Conservation (phyloP, 2,888 invertebrate genomes). For the Conchocele bisecta region DNA sequence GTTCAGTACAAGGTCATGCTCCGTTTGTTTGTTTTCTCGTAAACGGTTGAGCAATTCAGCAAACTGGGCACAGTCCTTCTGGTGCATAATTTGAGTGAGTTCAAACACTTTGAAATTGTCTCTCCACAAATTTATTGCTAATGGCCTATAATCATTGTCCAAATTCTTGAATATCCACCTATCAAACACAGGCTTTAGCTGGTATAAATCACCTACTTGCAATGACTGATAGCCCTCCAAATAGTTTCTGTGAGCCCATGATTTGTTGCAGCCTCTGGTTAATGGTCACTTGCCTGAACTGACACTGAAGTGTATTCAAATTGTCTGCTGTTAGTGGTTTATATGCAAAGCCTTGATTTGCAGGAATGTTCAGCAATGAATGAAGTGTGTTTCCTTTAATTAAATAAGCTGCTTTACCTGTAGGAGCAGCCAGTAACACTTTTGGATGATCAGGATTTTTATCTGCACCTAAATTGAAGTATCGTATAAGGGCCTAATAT, state of each 20-base stretch:
- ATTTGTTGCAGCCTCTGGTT: conserved; percentile 32
- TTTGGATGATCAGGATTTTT: conserved; percentile 22
- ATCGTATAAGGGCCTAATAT: conserved; percentile 8
- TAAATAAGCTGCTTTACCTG: conserved; percentile 48
- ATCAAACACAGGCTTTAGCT: conserved; percentile 51
- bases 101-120: conserved; percentile 40
- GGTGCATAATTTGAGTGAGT: conserved; percentile 52
- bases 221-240: conserved; percentile 38
- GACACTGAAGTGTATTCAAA: conserved; percentile 22
- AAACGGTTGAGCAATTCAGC: conserved; percentile 54
- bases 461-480: not conserved
- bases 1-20: conserved; percentile 26
- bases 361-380: conserved; percentile 35
- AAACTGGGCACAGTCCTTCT: conserved; percentile 48
- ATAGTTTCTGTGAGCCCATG: conserved; percentile 9
- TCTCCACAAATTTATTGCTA: conserved; percentile 53
- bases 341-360: conserved; percentile 36
- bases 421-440: conserved; percentile 44
- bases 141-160: conserved; percentile 3
- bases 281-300: conserved; percentile 20
- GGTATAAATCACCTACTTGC: conserved; percentile 48
- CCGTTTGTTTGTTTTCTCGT: conserved; percentile 42
- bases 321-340: conserved; percentile 14
- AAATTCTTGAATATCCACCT: conserved; percentile 33
- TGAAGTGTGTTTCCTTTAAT: conserved; percentile 46